Evolutionary conservation across 2,113 vertebrate species (phyloP).

Genomic region (Xiphias gladius): DNA sequence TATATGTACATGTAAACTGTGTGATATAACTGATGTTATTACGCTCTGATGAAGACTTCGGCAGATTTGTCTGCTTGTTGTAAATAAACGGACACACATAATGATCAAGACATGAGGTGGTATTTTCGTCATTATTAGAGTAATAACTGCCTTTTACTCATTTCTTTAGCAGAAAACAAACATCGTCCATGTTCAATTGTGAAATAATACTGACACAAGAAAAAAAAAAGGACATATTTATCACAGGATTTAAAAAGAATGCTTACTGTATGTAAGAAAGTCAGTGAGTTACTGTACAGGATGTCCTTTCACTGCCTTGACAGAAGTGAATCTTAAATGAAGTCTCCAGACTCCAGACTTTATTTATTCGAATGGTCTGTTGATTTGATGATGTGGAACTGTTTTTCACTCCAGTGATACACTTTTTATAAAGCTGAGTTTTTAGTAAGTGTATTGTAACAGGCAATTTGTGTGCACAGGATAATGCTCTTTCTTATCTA

Average conservation of each 20-base stretch:
- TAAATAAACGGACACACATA: background rate
- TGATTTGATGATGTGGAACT: slow-evolving; percentile 18
- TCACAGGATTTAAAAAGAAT: background rate
- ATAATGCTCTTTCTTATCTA: slow-evolving; percentile 31
- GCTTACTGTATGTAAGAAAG: background rate
- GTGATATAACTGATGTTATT: background rate
- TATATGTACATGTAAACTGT: no score
- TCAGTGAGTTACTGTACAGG: slow-evolving; percentile 13
- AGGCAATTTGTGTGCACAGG: slow-evolving; percentile 40
- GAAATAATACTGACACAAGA: slow-evolving; percentile 22
- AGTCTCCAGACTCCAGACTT: background rate
- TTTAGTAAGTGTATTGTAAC: slow-evolving; percentile 36
- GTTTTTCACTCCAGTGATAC: slow-evolving; percentile 4
- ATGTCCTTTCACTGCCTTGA: slow-evolving; percentile 17
- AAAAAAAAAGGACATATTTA: slow-evolving; percentile 9
- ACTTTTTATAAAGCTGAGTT: slow-evolving; percentile 34
- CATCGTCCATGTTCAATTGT: background rate
- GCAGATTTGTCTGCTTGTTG: background rate
- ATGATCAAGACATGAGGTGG: slow-evolving; percentile 6
- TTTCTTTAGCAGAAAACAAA: background rate
- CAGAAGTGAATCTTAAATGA: background rate
- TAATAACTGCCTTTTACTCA: background rate
- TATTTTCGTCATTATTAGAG: background rate
- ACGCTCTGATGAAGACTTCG: background rate
- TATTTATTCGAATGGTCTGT: slow-evolving; percentile 5